Evolutionary conservation across 1,140 invertebrate species (phyloP), one percentile per base, ranked within the genome.

Genomic region (Maconellicoccus hirsutus): DNA sequence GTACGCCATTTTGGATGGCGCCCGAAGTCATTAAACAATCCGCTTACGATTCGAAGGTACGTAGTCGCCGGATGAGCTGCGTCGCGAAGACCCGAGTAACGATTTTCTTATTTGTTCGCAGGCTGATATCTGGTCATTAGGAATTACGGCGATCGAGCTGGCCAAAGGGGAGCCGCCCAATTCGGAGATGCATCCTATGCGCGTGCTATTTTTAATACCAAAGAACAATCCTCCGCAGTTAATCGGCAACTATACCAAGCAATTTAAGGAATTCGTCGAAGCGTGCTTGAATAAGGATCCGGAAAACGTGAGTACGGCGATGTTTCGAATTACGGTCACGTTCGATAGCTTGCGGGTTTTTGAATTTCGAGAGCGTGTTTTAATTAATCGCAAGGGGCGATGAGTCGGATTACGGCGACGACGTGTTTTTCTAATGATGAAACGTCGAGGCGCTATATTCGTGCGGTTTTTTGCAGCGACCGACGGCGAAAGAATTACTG

Each of bases 1-100:
- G 98, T n/a, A 98, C 96, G 14, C 96, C 97, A 21, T 98, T 98
- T 82, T 99, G 96, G 98, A 98, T 98, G 97, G 96, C 98, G 59
- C 96, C 96, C 0, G 96, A 98, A 84, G 96, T 99, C 70, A 99
- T 99, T 75, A 98, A 98, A 81, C 96, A 99, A 80, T 96, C 95
- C 39, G 94, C 94, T 72, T 99, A 99, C 82, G 97, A 99, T 82
- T 96, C 93, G 72, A 99, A 99, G 85, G 89, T 91, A 71, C 2
- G 16, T 52, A 16, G 3, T 52, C 6, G 42, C 16, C 6, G 16
- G 3, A 52, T 52, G 29, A 33, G 29, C 3, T 33, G 3, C 4
- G 29, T 33, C 3, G 29, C 4, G 29, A 33, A 33, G 29, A n/a
- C n/a, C n/a, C n/a, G n/a, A n/a, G n/a, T n/a, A n/a, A n/a, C n/a